Evolutionary conservation across 2,113 vertebrate species (phyloP), one percentile per base, ranked within the genome.

Genomic region (Colius striatus): DNA sequence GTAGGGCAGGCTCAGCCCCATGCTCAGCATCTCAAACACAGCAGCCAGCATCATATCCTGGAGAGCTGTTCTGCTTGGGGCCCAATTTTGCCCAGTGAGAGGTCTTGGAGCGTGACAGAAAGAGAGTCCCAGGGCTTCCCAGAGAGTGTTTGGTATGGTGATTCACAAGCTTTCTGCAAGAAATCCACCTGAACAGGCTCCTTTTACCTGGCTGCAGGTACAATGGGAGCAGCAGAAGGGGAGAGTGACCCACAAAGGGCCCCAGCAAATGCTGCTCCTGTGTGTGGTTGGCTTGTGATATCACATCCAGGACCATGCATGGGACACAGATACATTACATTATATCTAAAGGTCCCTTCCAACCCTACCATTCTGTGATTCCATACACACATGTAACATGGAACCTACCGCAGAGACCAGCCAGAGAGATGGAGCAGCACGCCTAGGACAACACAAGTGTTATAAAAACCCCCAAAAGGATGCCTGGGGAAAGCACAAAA

Each of bases 1-100:
- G 47, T 67, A 94, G 94, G 95, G 79, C 91, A 90, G 86, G 66
- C 60, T 87, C 48, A 11, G 85, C 71, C 76, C 53, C 85, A 50
- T 34, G 41, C 80, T 60, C 25, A 83, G 84, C 77, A 74, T 34
- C 76, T 82, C 2, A 0, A 68, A 55, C 50, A 32, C 0, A 71
- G 70, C 25, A 7, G 50, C 16, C 70, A 57, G 51, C 51, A 43
- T 32, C 27, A 2, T 20, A 20, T 54, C 84, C 78, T 3, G 16
- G 73, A 61, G 51, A 92, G 60, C 55, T 51, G 9, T 62, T 90
- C 86, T 70, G 62, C 87, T 55, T 21, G 4, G 29, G 29, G 51
- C 47, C 65, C 63, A 68, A 9, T 65, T 93, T 68, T 70, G 38
- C 45, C 43, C 60, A 30, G 70, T 1, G 1, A 53, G 61, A 83